Base-by-base conservation (phyloP, 2,888 invertebrate genomes). In the Archaeoteleia sp. region DNA sequence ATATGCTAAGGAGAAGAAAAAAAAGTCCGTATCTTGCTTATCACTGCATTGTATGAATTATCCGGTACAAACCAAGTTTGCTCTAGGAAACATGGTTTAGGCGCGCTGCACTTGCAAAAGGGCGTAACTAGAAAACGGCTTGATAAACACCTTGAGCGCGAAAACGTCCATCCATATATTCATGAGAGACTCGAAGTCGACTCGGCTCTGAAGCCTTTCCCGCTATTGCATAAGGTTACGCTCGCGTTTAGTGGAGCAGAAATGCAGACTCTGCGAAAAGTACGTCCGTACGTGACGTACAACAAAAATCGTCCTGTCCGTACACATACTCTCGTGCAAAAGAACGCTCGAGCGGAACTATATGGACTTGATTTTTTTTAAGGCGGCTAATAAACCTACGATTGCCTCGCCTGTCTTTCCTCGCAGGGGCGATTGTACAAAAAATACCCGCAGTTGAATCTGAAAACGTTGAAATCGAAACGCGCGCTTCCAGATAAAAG, bases 81-180 rank as follows among this genome's bases (percentile, higher is more conserved):
- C 40, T 42, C 13, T n/a, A 9, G 29, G 43, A 25, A 25, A 23
- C 12, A 48, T 35, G 32, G 30, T 49, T 55, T 35, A 45, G 60
- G 40, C 40, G 20, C 0, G 37, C 12, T 53, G 12, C 12, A 27
- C 69, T 55, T 54, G 67, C 57, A 71, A 58, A 73, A 74, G 70
- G 76, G 72, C 73, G 73, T 73, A 77, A 76, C 73, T 76, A 71
- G 76, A 76, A 77, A 79, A 78, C 76, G 75, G 73, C 72, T 76
- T 79, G 79, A 79, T 76, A 78, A 79, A 80, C 79, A 80, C 79
- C 79, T 74, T 74, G 71, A 73, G 74, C 45, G 51, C 74, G 76
- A 73, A 74, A 74, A 76, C 76, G 77, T 76, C 65, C 65, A 76
- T 79, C 74, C 77, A 78, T 80, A 74, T 76, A 80, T 80, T 79